Evolutionary conservation across 2,113 vertebrate genomes (phyloP).

Genomic region (Amblyornis subalaris): DNA sequence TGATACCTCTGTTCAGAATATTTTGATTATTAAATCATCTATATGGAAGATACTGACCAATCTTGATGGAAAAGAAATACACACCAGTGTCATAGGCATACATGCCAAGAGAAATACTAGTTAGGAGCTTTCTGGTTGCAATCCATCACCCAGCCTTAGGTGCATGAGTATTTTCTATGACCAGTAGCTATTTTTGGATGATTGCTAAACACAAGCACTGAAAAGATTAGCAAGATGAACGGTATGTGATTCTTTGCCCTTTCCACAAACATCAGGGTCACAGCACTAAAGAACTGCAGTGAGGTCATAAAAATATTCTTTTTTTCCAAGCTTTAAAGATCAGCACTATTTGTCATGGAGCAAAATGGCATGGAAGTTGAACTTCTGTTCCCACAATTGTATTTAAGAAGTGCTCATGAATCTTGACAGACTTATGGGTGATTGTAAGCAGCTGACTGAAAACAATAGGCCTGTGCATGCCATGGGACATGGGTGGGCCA

Average conservation of each 20-base stretch:
- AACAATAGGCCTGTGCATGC: conserved; percentile 36
- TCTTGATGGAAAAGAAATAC: neutral
- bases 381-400: conserved; percentile 62
- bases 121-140: neutral
- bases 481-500: neutral
- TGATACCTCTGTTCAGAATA: neutral
- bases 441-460: conserved; percentile 36
- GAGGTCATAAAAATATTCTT: conserved; percentile 17
- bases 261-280: neutral
- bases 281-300: neutral
- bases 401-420: conserved; percentile 27
- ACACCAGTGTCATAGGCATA: neutral
- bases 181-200: neutral
- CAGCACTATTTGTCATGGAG: conserved; percentile 28
- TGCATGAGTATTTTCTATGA: neutral
- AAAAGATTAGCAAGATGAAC: neutral
- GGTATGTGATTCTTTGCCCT: neutral
- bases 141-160: neutral
- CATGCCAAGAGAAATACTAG: neutral
- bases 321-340: conserved; percentile 33
- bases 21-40: neutral
- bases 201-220: neutral
- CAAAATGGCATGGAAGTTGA: conserved; percentile 31
- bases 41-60: neutral
- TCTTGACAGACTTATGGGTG: conserved; percentile 59